These are phyloP conservation scores for Streptopelia turtur DNA, from an alignment of 2,797 vertebrate species.

Conservation along the genomic window DNA sequence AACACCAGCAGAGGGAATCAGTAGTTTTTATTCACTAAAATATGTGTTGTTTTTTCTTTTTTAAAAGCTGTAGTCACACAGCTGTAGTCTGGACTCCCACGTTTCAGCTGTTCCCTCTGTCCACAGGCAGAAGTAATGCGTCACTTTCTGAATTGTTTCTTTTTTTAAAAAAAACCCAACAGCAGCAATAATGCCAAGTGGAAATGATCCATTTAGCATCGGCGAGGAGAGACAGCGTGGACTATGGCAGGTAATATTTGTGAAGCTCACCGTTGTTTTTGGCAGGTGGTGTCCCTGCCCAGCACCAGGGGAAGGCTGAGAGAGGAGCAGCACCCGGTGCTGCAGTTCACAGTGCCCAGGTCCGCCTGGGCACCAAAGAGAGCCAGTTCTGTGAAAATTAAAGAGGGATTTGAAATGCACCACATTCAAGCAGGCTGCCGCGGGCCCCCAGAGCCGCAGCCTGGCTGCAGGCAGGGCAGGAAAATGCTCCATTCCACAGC, in stretches of 20 bases:
- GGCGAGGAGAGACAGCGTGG: background rate
- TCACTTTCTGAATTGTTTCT: conserved; percentile 69
- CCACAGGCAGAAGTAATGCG: conserved; percentile 69
- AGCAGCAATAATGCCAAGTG: background rate
- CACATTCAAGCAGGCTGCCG: background rate
- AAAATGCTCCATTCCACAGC: conserved; percentile 68
- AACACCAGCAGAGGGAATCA: conserved; percentile 64
- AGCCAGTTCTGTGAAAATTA: background rate
- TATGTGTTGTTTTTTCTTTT: background rate
- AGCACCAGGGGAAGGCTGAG: background rate
- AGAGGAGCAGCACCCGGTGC: background rate
- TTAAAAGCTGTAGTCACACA: conserved; percentile 62
- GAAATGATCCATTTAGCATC: background rate
- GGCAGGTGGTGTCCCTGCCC: background rate
- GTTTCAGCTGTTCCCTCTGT: conserved; percentile 74
- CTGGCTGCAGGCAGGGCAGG: background rate
- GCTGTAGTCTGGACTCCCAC: conserved; percentile 75
- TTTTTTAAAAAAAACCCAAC: background rate
- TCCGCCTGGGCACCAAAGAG: background rate
- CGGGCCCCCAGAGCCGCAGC: background rate
- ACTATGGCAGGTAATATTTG: background rate
- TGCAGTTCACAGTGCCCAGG: background rate
- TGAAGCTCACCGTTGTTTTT: background rate
- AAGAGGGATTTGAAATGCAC: background rate
- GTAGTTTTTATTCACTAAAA: conserved; percentile 61